A percentile compares a stretch with the other conserved stretches of the same genome.
Conservation (phyloP, 92 coral and sea anemone genomes). For the Epizoanthus scotinus region DNA sequence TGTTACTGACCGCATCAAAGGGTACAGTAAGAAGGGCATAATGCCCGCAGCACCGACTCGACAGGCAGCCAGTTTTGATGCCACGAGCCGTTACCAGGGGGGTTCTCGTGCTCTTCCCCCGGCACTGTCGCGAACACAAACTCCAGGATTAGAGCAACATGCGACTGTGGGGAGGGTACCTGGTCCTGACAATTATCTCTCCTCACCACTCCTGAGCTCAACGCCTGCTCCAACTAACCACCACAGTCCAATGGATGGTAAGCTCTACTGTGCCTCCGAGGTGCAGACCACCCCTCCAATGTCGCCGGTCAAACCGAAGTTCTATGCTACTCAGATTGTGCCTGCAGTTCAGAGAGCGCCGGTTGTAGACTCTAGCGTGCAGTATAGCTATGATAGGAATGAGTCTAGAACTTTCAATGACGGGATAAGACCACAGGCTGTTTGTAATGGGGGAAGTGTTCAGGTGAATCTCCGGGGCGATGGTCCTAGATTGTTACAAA, state of each 20-base stretch:
- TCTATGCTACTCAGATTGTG: slow-evolving; percentile 71
- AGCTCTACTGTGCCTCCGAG: slow-evolving; percentile 65
- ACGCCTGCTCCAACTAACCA: slow-evolving; percentile 37
- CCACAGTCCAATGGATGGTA: slow-evolving; percentile 45
- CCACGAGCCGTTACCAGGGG: slow-evolving; percentile 55
- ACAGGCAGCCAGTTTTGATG: slow-evolving; percentile 81
- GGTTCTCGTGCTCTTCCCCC: not conserved
- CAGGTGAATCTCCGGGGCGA: slow-evolving; percentile 43
- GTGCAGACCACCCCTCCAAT: slow-evolving; percentile 63
- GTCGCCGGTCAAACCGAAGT: slow-evolving; percentile 67
- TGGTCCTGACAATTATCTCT: slow-evolving; percentile 29
- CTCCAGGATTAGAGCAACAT: slow-evolving; percentile 16
- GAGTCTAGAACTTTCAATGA: slow-evolving; percentile 7
- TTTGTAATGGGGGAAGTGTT: slow-evolving; percentile 36
- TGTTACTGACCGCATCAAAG: slow-evolving; percentile 30
- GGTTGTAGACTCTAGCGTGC: slow-evolving; percentile 22
- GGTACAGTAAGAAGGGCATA: not conserved
- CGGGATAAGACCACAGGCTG: slow-evolving; percentile 11
- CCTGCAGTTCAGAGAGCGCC: slow-evolving; percentile 59
- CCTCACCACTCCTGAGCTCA: slow-evolving; percentile 20
- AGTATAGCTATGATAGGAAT: not conserved
- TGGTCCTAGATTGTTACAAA: slow-evolving; percentile 32
- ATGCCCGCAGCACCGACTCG: slow-evolving; percentile 71
- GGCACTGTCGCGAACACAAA: slow-evolving; percentile 26
- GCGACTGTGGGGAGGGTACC: slow-evolving; percentile 39